Conservation (phyloP, 2,113 vertebrate genomes). For the Deroptyus accipitrinus region DNA sequence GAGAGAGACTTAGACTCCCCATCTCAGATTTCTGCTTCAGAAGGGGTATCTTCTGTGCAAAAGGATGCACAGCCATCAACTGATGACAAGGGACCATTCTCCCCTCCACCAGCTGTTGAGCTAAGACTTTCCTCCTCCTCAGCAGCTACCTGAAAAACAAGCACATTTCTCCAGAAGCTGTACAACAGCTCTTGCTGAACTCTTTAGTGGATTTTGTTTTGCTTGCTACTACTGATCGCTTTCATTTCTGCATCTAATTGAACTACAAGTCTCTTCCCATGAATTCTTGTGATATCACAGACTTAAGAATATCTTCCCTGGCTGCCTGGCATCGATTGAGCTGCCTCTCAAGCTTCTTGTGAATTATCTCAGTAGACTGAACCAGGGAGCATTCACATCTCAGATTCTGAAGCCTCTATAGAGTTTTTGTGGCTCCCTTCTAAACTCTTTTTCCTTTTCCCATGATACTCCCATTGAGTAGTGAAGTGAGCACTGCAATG, state of each 20-base stretch:
- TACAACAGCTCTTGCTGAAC: background rate
- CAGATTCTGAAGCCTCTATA: background rate
- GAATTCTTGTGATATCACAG: background rate
- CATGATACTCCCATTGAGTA: rapidly evolving
- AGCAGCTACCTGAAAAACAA: background rate
- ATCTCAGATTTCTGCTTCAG: background rate
- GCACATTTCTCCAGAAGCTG: background rate
- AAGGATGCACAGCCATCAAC: background rate
- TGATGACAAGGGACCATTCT: background rate
- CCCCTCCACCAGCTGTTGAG: background rate
- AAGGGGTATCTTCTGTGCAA: background rate
- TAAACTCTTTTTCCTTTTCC: background rate
- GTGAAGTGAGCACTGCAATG: background rate
- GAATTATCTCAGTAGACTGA: background rate
- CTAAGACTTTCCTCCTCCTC: background rate
- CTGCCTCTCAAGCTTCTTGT: background rate
- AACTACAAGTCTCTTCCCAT: background rate
- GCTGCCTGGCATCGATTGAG: background rate
- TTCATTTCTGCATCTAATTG: background rate
- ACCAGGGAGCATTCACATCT: background rate
- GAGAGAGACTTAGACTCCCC: background rate
- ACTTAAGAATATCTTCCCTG: background rate
- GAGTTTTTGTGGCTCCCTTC: background rate
- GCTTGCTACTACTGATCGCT: rapidly evolving
- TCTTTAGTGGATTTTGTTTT: background rate